Evolutionary conservation across 2,888 invertebrate genomes (phyloP).

Genomic region (Ecdyonurus torrentis): DNA sequence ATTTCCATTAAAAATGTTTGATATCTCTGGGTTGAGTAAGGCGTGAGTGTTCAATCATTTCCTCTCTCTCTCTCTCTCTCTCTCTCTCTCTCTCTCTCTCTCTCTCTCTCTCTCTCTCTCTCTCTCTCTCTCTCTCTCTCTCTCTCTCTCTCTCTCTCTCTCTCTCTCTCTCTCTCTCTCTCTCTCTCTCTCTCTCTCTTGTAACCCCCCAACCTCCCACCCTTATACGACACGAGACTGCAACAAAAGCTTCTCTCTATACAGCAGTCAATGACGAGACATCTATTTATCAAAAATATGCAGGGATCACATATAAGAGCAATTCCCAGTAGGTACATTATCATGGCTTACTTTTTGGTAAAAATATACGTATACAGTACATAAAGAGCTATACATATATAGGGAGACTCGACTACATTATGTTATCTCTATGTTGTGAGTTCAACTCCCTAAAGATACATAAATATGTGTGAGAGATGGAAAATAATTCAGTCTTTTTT

Average conservation of each 20-base stretch:
- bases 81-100: too few species aligned
- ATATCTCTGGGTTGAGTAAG: not conserved
- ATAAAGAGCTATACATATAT: not conserved
- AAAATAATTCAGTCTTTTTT: constrained; percentile 7
- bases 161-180: too few species aligned
- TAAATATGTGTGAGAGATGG: not conserved
- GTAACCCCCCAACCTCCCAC: too few species aligned
- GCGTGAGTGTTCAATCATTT: not conserved
- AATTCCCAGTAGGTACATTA: not conserved
- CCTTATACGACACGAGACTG: too few species aligned
- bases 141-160: too few species aligned
- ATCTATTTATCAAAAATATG: not conserved
- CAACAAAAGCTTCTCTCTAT: too few species aligned
- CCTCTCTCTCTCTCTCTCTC: not conserved
- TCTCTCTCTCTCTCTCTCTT: too few species aligned
- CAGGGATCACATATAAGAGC: not conserved
- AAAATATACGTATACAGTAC: not conserved
- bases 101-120: too few species aligned
- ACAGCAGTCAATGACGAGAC: too few species aligned
- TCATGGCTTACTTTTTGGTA: not conserved
- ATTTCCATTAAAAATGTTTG: not conserved
- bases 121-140: too few species aligned
- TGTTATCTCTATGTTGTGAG: not conserved
- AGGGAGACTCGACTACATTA: not conserved
- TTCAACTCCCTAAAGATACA: not conserved